A percentile compares a stretch with the other conserved stretches of the same genome.
These are phyloP conservation scores for Brachionus rubens DNA, from an alignment of 1,140 invertebrate species.

Conservation along the genomic window DNA sequence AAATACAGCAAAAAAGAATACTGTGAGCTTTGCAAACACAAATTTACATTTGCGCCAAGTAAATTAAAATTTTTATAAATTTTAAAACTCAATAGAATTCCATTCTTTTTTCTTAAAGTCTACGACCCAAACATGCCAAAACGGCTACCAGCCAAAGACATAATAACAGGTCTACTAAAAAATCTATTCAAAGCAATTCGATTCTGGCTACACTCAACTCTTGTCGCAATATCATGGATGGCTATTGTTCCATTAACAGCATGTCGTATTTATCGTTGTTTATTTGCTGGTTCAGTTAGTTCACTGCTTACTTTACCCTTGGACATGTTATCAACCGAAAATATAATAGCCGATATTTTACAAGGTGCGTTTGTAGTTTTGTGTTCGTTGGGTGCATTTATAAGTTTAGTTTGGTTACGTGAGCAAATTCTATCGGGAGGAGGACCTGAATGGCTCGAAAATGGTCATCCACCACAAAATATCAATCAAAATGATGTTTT, in stretches of 20 bases:
- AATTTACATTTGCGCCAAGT: conserved; percentile 94
- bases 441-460: conserved; percentile 83
- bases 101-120: conserved; percentile 64
- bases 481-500: conserved; percentile 48
- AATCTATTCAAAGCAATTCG: conserved; percentile 85
- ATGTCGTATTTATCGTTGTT: conserved; percentile 83
- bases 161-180: conserved; percentile 78
- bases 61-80: no score
- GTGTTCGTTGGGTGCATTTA: conserved; percentile 92
- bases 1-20: conserved; percentile 94
- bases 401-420: conserved; percentile 86
- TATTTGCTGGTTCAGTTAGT: conserved; percentile 80
- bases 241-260: conserved; percentile 93
- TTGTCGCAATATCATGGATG: conserved; percentile 93
- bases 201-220: conserved; percentile 91
- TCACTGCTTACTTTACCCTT: conserved; percentile 77
- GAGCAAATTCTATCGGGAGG: conserved; percentile 97
- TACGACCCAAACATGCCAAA: conserved; percentile 96
- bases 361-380: conserved; percentile 93
- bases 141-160: conserved; percentile 82
- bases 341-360: conserved; percentile 85
- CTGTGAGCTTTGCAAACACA: conserved; percentile 94
- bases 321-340: conserved; percentile 86
- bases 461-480: conserved; percentile 61
- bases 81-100: no score